These are phyloP conservation scores for Acleris cristana DNA, from an alignment of 2,888 invertebrate species.

Conservation along the genomic window DNA sequence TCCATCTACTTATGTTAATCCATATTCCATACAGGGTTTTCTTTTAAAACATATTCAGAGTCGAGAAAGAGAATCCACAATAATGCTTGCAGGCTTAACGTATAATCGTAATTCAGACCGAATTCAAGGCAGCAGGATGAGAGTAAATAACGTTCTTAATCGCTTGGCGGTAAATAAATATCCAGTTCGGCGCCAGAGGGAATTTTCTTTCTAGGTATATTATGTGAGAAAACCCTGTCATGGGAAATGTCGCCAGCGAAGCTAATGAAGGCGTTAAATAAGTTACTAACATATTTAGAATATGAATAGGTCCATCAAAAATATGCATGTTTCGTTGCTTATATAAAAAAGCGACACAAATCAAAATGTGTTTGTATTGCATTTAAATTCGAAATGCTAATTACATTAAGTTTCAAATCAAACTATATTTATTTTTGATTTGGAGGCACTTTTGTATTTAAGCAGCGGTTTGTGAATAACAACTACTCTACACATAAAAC, in stretches of 20 bases:
- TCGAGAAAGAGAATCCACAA: slow-evolving; percentile 32
- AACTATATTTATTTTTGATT: too few species aligned
- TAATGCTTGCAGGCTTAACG: slow-evolving; percentile 1
- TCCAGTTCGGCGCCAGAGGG: neutral
- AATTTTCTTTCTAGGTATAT: slow-evolving; percentile 32
- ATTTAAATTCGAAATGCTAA: too few species aligned
- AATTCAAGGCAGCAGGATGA: slow-evolving; percentile 1
- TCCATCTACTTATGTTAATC: slow-evolving; percentile 17
- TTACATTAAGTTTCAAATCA: too few species aligned
- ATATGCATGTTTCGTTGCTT: too few species aligned
- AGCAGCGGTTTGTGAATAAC: neutral
- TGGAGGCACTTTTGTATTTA: too few species aligned
- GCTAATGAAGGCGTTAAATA: slow-evolving; percentile 31
- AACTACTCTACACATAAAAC: neutral
- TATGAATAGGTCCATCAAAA: neutral
- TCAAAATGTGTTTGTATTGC: too few species aligned
- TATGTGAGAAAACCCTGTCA: slow-evolving; percentile 31
- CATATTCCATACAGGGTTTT: slow-evolving; percentile 28
- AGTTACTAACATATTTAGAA: neutral
- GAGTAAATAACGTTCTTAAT: slow-evolving; percentile 8
- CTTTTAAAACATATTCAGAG: slow-evolving; percentile 8
- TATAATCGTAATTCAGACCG: slow-evolving; percentile 7
- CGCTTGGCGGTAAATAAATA: slow-evolving; percentile 12
- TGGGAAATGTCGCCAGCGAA: slow-evolving; percentile 39
- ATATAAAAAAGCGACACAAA: too few species aligned